Evolutionary conservation across 2,888 invertebrate species (phyloP).

Genomic region (Caenorhabditis afra): DNA sequence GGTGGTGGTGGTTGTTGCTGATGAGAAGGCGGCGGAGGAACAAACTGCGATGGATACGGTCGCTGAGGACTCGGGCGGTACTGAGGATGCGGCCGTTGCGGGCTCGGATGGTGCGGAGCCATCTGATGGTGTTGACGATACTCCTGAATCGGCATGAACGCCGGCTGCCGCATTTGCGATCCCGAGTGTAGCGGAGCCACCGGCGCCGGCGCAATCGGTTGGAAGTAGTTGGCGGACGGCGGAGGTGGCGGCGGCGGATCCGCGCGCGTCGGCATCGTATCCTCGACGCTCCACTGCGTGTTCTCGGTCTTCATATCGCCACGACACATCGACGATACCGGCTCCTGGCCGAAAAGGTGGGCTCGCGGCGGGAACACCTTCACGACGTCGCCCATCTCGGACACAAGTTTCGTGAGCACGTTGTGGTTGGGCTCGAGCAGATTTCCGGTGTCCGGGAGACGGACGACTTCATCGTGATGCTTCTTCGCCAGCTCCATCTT

Average conservation of each 20-base stretch:
- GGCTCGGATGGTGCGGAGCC: no score
- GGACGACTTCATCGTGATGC: slow-evolving; percentile 58
- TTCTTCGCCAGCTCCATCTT: slow-evolving; percentile 43
- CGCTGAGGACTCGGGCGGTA: no score
- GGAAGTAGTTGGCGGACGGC: no score
- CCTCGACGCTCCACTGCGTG: slow-evolving; percentile 3
- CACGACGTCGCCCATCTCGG: slow-evolving; percentile 86
- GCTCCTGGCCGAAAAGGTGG: slow-evolving; percentile 27
- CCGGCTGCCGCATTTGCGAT: no score
- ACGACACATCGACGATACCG: background rate
- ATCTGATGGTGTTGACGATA: no score
- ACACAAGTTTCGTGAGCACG: slow-evolving; percentile 89
- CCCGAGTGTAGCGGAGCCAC: no score
- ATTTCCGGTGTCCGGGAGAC: slow-evolving; percentile 41
- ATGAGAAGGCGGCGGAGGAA: no score
- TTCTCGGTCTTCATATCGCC: background rate
- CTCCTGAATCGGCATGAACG: no score
- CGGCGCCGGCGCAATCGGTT: no score
- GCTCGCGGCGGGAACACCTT: slow-evolving; percentile 20
- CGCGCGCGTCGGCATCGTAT: background rate
- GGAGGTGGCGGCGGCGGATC: slow-evolving; percentile 2
- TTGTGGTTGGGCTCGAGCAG: slow-evolving; percentile 87
- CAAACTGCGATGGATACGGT: no score
- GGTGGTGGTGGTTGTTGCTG: no score
- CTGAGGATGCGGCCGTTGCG: no score